These are phyloP conservation scores for Manis crassicaudata DNA, from an alignment of 2,797 vertebrate species.

Conservation along the genomic window DNA sequence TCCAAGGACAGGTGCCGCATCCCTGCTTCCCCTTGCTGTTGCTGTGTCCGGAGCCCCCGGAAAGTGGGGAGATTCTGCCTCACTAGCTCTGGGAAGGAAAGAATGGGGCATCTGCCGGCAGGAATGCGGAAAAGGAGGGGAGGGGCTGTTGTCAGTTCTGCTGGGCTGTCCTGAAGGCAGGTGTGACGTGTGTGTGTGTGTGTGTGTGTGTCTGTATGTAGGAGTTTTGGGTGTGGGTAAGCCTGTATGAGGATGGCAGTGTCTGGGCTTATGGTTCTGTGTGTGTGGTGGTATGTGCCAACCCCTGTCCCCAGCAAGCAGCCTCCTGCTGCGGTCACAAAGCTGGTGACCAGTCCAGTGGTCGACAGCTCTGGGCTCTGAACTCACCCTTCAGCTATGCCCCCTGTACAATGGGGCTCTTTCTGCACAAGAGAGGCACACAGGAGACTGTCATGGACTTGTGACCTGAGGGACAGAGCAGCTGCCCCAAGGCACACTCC, in stretches of 20 bases:
- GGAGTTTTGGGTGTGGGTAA: not conserved
- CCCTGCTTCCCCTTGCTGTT: not conserved
- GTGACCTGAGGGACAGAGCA: constrained; percentile 59
- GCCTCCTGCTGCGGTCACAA: not conserved
- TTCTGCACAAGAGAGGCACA: constrained; percentile 64
- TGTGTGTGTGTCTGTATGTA: not conserved
- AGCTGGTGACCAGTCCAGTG: constrained; percentile 22
- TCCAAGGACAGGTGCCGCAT: constrained; percentile 68
- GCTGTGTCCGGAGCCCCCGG: constrained; percentile 12
- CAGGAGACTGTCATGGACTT: constrained; percentile 73
- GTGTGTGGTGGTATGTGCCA: not conserved
- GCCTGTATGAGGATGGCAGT: not conserved
- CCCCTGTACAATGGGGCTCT: constrained; percentile 81
- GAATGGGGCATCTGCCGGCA: not conserved
- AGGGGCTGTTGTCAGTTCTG: not conserved
- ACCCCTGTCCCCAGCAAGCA: not conserved
- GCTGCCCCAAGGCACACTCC: constrained; percentile 43
- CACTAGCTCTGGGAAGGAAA: not conserved
- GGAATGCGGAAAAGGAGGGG: not conserved
- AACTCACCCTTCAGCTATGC: constrained; percentile 83
- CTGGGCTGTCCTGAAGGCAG: not conserved
- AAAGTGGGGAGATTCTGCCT: not conserved
- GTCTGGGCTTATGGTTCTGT: not conserved
- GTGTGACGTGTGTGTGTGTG: no score
- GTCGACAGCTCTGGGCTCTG: constrained; percentile 71